Conservation (phyloP, 2,113 vertebrate species). For the Pachyramphus minor region DNA sequence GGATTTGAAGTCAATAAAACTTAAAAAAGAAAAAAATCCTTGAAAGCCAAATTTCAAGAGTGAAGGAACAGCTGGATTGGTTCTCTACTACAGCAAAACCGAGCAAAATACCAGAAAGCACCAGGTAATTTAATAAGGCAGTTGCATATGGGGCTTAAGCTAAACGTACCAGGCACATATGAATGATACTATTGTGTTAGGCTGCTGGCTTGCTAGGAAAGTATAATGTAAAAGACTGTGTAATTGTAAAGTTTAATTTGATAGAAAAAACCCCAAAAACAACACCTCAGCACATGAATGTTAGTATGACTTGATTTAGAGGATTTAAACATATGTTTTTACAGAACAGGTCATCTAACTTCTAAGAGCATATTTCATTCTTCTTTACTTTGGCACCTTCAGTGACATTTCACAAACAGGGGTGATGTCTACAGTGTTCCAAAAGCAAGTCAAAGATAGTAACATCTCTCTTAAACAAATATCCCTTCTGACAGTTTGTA, state of each 20-base stretch:
- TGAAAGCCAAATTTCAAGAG: neutral
- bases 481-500: neutral
- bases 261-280: neutral
- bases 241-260: neutral
- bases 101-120: slow-evolving; percentile 28
- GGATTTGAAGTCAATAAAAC: neutral
- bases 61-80: slow-evolving; percentile 33
- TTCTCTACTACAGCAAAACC: neutral
- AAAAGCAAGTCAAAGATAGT: neutral
- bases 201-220: neutral
- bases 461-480: neutral
- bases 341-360: neutral
- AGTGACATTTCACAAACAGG: neutral
- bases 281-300: neutral
- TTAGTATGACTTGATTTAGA: neutral
- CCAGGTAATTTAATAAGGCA: slow-evolving; percentile 55
- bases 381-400: neutral
- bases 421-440: neutral
- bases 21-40: neutral
- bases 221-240: neutral
- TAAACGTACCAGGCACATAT: neutral
- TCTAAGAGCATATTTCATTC: neutral
- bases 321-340: neutral
- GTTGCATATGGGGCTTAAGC: neutral
- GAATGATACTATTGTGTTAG: slow-evolving; percentile 37